Conservation (phyloP, 2,113 vertebrate genomes). For the Sapayoa aenigma region DNA sequence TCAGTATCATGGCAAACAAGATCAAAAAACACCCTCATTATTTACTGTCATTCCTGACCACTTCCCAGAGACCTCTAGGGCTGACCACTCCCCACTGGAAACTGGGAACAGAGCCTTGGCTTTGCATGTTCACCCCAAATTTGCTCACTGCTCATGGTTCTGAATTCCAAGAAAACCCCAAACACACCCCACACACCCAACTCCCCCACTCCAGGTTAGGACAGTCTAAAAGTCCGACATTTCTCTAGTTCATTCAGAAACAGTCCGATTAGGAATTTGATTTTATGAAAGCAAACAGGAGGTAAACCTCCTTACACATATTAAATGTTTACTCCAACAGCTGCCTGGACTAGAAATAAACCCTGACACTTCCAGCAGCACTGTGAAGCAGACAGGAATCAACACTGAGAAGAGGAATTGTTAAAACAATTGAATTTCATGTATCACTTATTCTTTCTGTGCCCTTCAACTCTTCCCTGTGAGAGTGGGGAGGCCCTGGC, state of each 20-base stretch:
- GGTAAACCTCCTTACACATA: neutral
- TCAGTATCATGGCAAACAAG: fast-evolving
- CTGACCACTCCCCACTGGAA: neutral
- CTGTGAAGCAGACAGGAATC: neutral
- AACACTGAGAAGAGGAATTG: neutral
- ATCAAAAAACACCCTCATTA: fast-evolving
- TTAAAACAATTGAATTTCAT: neutral
- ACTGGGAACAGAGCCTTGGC: neutral
- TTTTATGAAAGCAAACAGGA: neutral
- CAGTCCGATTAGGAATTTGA: fast-evolving
- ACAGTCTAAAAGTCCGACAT: neutral
- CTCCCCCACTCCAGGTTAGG: no score
- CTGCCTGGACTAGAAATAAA: neutral
- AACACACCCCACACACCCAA: neutral
- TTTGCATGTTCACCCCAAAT: neutral
- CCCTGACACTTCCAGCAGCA: neutral
- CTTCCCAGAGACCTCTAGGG: neutral
- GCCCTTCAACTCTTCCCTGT: neutral
- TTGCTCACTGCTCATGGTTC: neutral
- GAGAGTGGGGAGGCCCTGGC: neutral
- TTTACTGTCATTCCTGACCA: neutral
- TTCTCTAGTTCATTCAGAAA: neutral
- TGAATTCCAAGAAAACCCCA: neutral
- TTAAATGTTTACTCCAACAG: neutral
- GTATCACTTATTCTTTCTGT: neutral